Evolutionary conservation across 1,140 invertebrate species (phyloP).

Genomic region (Drosophila equinoxialis): DNA sequence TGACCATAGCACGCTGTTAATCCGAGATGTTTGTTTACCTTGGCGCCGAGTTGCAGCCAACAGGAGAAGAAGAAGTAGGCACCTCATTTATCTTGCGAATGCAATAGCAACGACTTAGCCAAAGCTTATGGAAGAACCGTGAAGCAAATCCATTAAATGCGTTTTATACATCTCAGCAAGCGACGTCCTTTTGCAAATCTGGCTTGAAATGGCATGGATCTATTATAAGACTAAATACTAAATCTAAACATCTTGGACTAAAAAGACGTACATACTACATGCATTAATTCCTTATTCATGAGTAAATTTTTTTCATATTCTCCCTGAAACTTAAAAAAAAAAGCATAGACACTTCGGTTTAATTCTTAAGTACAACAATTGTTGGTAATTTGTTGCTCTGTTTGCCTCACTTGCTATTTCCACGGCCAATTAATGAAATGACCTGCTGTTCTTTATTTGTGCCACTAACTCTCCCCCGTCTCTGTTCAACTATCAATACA

Average conservation of each 20-base stretch:
- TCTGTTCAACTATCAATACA: constrained; percentile 5
- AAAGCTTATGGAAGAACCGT: constrained; percentile 63
- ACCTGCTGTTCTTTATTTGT: constrained; percentile 36
- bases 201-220: no score
- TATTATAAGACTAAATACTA: no score
- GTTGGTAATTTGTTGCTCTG: constrained; percentile 1
- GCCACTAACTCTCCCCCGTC: neutral
- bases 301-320: no score
- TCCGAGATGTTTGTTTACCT: constrained; percentile 82
- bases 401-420: constrained; percentile 19
- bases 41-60: constrained; percentile 44
- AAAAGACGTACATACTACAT: no score
- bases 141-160: constrained; percentile 75
- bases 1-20: constrained; percentile 74
- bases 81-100: constrained; percentile 75
- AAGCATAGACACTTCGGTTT: neutral
- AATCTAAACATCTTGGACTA: no score
- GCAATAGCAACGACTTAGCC: constrained; percentile 80
- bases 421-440: constrained; percentile 50
- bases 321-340: neutral
- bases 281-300: no score
- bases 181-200: no score
- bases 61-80: constrained; percentile 33
- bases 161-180: constrained; percentile 5
- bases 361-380: neutral